Percentiles rank a stretch among this genome's conserved stretches.
Conservation (phyloP, 2,888 invertebrate species). For the Hemicrepidius hirtus region DNA sequence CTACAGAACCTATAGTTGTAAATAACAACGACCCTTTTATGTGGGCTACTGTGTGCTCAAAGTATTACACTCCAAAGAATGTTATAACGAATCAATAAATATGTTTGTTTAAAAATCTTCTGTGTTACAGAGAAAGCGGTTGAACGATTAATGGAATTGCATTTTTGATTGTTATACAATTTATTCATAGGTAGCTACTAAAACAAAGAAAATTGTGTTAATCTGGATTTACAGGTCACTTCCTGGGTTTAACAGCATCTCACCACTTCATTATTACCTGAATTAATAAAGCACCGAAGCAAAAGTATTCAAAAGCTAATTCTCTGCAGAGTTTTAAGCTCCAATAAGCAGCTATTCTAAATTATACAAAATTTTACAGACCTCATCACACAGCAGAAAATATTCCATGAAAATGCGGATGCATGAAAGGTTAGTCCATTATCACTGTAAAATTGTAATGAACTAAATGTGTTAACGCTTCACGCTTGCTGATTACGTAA, state of each 20-base stretch:
- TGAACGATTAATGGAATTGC: too few relatives aligned
- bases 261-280: background rate
- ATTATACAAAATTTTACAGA: background rate
- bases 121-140: too few relatives aligned
- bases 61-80: background rate
- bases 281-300: conserved; percentile 1
- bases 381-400: conserved; percentile 6
- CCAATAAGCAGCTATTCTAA: conserved; percentile 3
- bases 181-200: too few relatives aligned
- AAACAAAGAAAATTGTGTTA: background rate
- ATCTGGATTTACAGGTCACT: background rate
- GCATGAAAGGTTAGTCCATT: conserved; percentile 17
- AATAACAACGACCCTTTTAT: conserved; percentile 10
- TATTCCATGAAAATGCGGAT: conserved; percentile 18
- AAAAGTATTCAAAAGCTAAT: conserved; percentile 1
- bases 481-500: conserved; percentile 43
- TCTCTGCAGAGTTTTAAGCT: background rate
- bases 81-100: too few relatives aligned
- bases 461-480: conserved; percentile 45
- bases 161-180: too few relatives aligned
- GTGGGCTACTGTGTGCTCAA: too few relatives aligned
- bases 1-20: conserved; percentile 25
- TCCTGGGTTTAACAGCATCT: background rate
- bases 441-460: conserved; percentile 38
- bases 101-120: too few relatives aligned